Evolutionary conservation across 2,888 invertebrate species (phyloP), one percentile per base, ranked within the genome.

Genomic region (Toxonevra muliebris): DNA sequence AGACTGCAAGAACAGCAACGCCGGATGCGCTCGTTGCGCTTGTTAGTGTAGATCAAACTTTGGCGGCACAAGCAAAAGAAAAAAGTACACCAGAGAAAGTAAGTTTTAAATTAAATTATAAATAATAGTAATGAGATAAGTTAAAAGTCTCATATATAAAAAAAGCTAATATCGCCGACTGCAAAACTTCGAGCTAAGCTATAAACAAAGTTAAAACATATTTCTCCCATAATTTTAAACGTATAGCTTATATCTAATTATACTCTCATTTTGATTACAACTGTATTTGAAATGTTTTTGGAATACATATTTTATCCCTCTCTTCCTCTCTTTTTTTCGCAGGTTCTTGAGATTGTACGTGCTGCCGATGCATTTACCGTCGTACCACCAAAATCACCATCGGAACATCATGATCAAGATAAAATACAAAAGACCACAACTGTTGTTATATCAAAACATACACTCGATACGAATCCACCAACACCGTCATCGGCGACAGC

Each of bases 361-460:
- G 95, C 95, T 67, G 95, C 95, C 63, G 85, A 85, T 73, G 82
- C 82, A 61, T 79, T 80, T 59, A 82, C 82, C 59, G 77, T 80
- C 65, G 81, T 85, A 73, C 89, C 89, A 62, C 94, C 94, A 40
- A 93, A 92, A 77, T 94, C 94, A 65, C 94, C 94, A 57, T 88
- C 89, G 73, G 87, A 89, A 43, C 89, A 89, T 72, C 88, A 88
- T 81, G 85, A 86, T 70, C 85, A 85, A 75, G 85, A 86, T 73
- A 89, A 89, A 80, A 89, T 89, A 78, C 87, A 89, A 75, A 96
- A 96, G 87, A 96, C 95, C 68, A 96, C 96, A 73, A 96, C 95
- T 12, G 93, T 96, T 77, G 95, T 96, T 67, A 95, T 96, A 94
- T 95, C 94, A 85, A 95, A 95, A 84, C 96, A 96, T 85, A 95